Base-by-base conservation (phyloP, 2,888 invertebrate genomes). In the Vannuccia rotundouncinata region DNA sequence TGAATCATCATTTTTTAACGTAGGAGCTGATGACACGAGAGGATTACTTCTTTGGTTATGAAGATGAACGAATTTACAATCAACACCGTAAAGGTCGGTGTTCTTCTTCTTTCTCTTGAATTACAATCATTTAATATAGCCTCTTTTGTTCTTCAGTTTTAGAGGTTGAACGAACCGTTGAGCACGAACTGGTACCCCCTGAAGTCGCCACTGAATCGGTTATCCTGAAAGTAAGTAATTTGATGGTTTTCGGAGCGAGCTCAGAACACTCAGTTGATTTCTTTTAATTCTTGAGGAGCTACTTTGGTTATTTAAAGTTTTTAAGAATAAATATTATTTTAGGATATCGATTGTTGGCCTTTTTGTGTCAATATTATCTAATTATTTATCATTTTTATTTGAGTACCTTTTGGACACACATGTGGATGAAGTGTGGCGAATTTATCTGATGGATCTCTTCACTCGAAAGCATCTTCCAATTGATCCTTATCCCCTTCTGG, bases 341-440 rank as follows among this genome's bases (percentile, higher is more conserved):
- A n/a, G n/a, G n/a, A n/a, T n/a, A n/a, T n/a, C n/a, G n/a, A n/a
- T n/a, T n/a, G n/a, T n/a, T n/a, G n/a, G n/a, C n/a, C n/a, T n/a
- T n/a, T n/a, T n/a, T n/a, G n/a, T n/a, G n/a, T n/a, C n/a, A n/a
- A n/a, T n/a, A n/a, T n/a, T n/a, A n/a, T n/a, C n/a, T n/a, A n/a
- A n/a, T n/a, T n/a, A n/a, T n/a, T n/a, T n/a, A n/a, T n/a, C n/a
- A n/a, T n/a, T n/a, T n/a, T n/a, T n/a, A n/a, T n/a, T n/a, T n/a
- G n/a, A 87, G 86, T 87, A 86, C 77, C 82, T 86, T 82, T 74
- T 85, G 27, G 86, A 87, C 81, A 85, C 84, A n/a, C 85, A 85
- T 60, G 82, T 86, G 66, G 86, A 86, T 83, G 84, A 85, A 31
- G 83, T 85, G 59, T 87, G 86, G 86, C 82, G 84, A 74, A 81